A percentile compares a stretch with the other conserved stretches of the same genome.
These are phyloP conservation scores for Dolomedes plantarius DNA, from an alignment of 2,888 invertebrate species.

Conservation along the genomic window DNA sequence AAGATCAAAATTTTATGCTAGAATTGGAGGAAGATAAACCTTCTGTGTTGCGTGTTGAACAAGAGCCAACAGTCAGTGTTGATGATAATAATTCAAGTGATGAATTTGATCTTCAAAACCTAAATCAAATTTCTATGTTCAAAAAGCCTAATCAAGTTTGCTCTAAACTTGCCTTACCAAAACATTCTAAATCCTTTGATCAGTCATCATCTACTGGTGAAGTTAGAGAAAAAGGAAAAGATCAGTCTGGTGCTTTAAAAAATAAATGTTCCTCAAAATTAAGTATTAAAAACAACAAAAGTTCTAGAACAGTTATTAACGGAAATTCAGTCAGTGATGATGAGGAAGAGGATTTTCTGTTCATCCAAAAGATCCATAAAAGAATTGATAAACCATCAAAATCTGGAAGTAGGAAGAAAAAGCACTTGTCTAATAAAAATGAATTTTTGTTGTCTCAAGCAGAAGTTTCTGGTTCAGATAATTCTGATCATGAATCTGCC, in stretches of 20 bases:
- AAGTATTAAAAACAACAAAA: too few relatives aligned
- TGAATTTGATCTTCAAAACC: neutral
- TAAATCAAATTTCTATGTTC: neutral
- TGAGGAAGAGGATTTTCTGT: slow-evolving; percentile 12
- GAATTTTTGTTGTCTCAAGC: slow-evolving; percentile 44
- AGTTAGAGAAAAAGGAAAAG: too few relatives aligned
- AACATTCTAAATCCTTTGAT: too few relatives aligned
- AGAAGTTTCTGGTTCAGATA: slow-evolving; percentile 44
- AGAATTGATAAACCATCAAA: neutral
- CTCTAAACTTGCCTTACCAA: too few relatives aligned
- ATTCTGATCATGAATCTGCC: slow-evolving; percentile 29
- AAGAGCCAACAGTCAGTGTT: neutral
- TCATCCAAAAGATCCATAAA: neutral
- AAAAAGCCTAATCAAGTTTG: too few relatives aligned
- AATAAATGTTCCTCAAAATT: too few relatives aligned
- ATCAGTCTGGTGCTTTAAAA: too few relatives aligned
- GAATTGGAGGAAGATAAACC: neutral
- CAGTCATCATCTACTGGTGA: too few relatives aligned
- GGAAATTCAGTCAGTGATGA: neutral
- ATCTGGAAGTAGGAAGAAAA: slow-evolving; percentile 1
- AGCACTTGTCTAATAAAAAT: slow-evolving; percentile 14
- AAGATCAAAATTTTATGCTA: neutral
- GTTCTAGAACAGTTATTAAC: neutral
- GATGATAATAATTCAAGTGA: neutral
- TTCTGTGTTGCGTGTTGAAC: neutral